Base-by-base conservation (phyloP, 1,140 invertebrate genomes). In the Drosophila seguyi region DNA sequence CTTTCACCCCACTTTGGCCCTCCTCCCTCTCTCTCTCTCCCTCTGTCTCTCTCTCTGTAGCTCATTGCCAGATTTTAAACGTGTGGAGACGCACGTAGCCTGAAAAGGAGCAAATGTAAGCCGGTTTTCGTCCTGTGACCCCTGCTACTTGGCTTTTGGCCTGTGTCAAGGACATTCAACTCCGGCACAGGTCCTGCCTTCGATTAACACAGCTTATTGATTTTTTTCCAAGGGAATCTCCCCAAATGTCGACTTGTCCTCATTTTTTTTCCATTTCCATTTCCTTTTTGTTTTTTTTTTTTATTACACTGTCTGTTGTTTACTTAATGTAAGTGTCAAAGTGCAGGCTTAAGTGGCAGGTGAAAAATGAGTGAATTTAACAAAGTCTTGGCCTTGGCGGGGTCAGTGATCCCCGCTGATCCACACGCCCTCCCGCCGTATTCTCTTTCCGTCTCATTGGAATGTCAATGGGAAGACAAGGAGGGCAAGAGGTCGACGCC, bases 81-180 rank as follows among this genome's bases (percentile, higher is more conserved):
- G 52, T 86, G 82, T 42, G 65, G 42, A 65, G 75, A 50, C 53
- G 69, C 79, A 88, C 79, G 79, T 81, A 79, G 62, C 75, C 67
- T 59, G 14, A 60, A 66, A 31, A 53, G 39, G 10, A n/a, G 25
- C 10, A 34, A 29, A 42, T 34, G 36, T 29, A 66, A 47, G 44
- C 63, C 63, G 68, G 63, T 45, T 65, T 44, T 50, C 45, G 48
- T 52, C 31, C 47, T 47, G 53, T 81, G 78, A 72, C 59, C 63
- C 56, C 61, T 61, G 60, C 44, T 39, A 34, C 47, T 71, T 44
- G 38, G 42, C 53, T 69, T 58, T 58, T 69, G 68, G 65, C 66
- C 66, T 44, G 66, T 77, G 66, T 79, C 79, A 90, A 90, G 85
- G 81, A 81, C 86, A 88, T 85, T 85, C 59, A 81, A 81, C 69